Evolutionary conservation across 2,888 invertebrate species (phyloP).

Genomic region (Odontocerum albicorne): DNA sequence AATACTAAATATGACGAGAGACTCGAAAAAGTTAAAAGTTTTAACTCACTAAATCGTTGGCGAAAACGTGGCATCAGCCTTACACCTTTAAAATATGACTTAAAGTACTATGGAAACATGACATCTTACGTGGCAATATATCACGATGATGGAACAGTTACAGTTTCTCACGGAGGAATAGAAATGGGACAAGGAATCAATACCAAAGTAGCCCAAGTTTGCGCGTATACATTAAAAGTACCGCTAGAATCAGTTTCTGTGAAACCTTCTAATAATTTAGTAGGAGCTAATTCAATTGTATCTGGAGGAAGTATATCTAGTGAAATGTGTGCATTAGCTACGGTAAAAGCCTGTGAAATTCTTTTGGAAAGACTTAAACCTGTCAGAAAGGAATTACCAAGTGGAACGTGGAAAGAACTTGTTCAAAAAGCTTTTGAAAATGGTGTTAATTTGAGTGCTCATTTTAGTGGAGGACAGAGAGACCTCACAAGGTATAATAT

Average conservation of each 20-base stretch:
- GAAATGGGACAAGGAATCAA: constrained; percentile 80
- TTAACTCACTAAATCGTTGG: constrained; percentile 72
- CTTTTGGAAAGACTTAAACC: constrained; percentile 52
- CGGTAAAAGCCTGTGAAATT: constrained; percentile 56
- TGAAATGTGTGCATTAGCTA: constrained; percentile 66
- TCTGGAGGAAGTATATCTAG: constrained; percentile 76
- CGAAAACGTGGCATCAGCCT: constrained; percentile 67
- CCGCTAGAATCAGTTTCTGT: constrained; percentile 66
- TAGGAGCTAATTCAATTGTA: constrained; percentile 65
- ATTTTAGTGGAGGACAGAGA: constrained; percentile 48
- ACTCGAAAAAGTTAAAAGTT: constrained; percentile 53
- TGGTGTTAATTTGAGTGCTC: constrained; percentile 59
- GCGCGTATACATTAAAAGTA: constrained; percentile 67
- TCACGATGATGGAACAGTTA: constrained; percentile 67
- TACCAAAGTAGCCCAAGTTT: constrained; percentile 72
- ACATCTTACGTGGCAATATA: constrained; percentile 66
- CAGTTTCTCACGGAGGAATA: constrained; percentile 68
- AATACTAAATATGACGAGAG: constrained; percentile 60
- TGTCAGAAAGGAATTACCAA: constrained; percentile 45
- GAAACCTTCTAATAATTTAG: constrained; percentile 64
- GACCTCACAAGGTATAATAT: constrained; percentile 60
- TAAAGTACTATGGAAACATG: constrained; percentile 56
- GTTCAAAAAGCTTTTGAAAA: constrained; percentile 52
- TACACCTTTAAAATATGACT: constrained; percentile 65
- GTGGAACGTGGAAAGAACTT: constrained; percentile 56